Base-by-base conservation (phyloP, 2,888 invertebrate genomes). In the Volucella zonaria region DNA sequence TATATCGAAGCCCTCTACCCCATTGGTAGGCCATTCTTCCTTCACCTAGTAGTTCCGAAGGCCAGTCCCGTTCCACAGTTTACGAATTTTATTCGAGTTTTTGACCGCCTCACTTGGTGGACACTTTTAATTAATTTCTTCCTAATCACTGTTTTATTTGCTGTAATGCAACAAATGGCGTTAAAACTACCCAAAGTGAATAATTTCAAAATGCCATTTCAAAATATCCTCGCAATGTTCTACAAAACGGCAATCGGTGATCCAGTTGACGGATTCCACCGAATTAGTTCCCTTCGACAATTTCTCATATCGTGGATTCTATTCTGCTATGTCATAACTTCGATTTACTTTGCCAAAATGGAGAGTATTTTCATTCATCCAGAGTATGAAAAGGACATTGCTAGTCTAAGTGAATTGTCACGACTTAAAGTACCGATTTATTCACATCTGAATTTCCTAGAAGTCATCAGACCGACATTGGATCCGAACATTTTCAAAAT, bases 321-420 rank as follows among this genome's bases (percentile, higher is more conserved):
- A 8, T 91, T 90, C 52, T 89, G 89, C 42, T 91, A 91, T 56
- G 87, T 91, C 0, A 68, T 90, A 58, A 90, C 89, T 1, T 88
- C 86, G 31, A 88, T 91, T 18, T 91, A 90, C 67, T 89, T 91
- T 40, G 91, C 90, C 18, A 91, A 91, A 61, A 76, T 91, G 64
- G 91, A 91, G 52, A 91, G 91, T 52, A 89, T 88, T 10, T 90
- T 91, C 49, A 89, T 91, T 0, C 88, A 89, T 10, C 90, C 91
- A 0, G 87, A 86, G 11, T 91, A 88, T 67, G 89, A 89, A 61
- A 47, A 86, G 2, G 89, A 91, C 42, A 59, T 91, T n/a, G 88
- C 91, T 52, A 86, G 71, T 1, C 71, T 91, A 14, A 83, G 87
- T 1, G 89, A 88, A 3, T 42, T 90, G 1, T 3, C 64, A 0